phyloP scores from a whole-genome alignment of 2,888 invertebrate genomes.

The Osmoderma eremita region DNA sequence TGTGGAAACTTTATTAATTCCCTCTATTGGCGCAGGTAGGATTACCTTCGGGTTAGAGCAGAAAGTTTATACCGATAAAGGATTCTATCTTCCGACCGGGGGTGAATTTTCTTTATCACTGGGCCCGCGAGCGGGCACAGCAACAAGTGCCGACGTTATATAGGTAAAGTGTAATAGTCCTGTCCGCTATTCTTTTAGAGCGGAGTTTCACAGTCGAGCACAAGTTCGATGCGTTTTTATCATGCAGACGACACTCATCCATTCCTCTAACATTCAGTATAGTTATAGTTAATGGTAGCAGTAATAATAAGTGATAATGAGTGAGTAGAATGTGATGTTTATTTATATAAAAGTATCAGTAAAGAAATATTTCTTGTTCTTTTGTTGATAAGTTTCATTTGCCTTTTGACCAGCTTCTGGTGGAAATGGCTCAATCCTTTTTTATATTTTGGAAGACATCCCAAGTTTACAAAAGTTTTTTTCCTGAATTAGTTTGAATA shows the following conservation, averaged over 20 bases:
- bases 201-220: conserved; percentile 42
- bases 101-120: conserved; percentile 12
- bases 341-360: conserved; percentile 2
- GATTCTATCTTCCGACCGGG: conserved; percentile 7
- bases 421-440: conserved; percentile 33
- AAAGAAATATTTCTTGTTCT: not conserved
- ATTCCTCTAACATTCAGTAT: conserved; percentile 40
- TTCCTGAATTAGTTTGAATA: no score
- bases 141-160: conserved; percentile 43
- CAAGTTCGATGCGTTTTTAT: conserved; percentile 41
- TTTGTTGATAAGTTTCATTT: not conserved
- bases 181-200: conserved; percentile 43
- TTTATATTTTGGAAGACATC: no score
- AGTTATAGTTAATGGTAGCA: conserved; percentile 8
- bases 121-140: conserved; percentile 14
- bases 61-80: not conserved
- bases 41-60: not conserved
- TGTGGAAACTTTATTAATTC: conserved; percentile 27
- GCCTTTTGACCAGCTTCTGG: not conserved
- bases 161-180: conserved; percentile 25
- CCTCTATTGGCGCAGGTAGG: conserved; percentile 2
- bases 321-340: not conserved
- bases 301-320: conserved; percentile 4
- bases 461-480: no score
- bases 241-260: conserved; percentile 48